Evolutionary conservation across 1,140 invertebrate species (phyloP).

Genomic region (Megalonaias nervosa): DNA sequence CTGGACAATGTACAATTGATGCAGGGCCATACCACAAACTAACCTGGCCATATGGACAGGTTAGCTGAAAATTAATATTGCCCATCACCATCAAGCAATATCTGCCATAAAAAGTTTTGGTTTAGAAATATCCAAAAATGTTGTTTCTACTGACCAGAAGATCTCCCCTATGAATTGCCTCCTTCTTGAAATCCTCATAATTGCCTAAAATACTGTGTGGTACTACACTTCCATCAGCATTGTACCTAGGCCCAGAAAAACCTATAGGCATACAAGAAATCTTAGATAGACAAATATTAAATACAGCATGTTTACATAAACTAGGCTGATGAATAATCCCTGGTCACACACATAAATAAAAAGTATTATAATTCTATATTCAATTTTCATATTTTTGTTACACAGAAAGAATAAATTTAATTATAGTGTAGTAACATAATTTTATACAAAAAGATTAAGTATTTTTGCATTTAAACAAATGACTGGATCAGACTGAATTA

Average conservation of each 20-base stretch:
- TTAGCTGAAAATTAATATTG: background rate
- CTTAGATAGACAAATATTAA: background rate
- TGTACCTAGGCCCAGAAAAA: slow-evolving; percentile 65
- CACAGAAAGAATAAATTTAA: too few species aligned
- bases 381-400: too few species aligned
- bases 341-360: too few species aligned
- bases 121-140: background rate
- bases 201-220: slow-evolving; percentile 68
- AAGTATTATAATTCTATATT: too few species aligned
- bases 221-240: slow-evolving; percentile 59
- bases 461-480: too few species aligned
- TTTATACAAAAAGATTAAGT: too few species aligned
- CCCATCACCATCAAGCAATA: background rate
- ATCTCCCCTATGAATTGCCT: slow-evolving; percentile 59
- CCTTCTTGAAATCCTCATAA: slow-evolving; percentile 65
- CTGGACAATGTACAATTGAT: too few species aligned
- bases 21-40: too few species aligned
- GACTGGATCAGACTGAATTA: too few species aligned
- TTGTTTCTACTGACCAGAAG: slow-evolving; percentile 47
- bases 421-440: too few species aligned
- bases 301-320: background rate
- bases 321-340: too few species aligned
- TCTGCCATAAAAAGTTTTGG: background rate
- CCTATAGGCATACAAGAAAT: slow-evolving; percentile 26
- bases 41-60: too few species aligned